Evolutionary conservation across 2,113 vertebrate genomes (phyloP).

Genomic region (Rhombomys opimus): DNA sequence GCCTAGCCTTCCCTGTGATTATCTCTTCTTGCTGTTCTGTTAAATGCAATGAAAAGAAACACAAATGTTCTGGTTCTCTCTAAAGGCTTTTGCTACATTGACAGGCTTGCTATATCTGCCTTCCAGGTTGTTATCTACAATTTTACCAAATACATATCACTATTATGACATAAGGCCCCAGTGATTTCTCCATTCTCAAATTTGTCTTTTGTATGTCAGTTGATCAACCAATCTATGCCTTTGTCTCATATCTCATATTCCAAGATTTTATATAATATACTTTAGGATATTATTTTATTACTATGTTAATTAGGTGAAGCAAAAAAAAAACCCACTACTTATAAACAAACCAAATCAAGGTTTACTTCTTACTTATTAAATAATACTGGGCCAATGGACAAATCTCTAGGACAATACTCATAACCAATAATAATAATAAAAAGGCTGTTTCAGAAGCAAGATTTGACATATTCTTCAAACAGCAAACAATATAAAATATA

Average conservation of each 20-base stretch:
- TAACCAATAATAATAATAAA: conserved; percentile 24
- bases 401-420: background rate
- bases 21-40: background rate
- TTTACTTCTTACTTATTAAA: conserved; percentile 17
- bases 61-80: conserved; percentile 19
- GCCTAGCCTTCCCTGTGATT: background rate
- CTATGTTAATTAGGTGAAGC: background rate
- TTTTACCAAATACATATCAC: conserved; percentile 37
- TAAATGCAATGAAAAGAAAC: conserved; percentile 28
- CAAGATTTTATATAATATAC: conserved; percentile 4
- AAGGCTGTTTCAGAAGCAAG: background rate
- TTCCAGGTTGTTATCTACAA: background rate
- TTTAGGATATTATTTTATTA: background rate
- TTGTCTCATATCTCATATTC: background rate
- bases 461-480: background rate
- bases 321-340: background rate
- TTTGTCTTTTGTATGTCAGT: background rate
- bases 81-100: conserved; percentile 6
- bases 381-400: background rate
- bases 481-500: background rate
- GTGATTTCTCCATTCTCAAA: background rate
- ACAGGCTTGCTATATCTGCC: background rate
- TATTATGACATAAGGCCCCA: background rate
- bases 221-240: background rate
- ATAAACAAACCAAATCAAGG: background rate